Conservation (phyloP, 2,888 invertebrate genomes). For the Drosophila aldrichi region DNA sequence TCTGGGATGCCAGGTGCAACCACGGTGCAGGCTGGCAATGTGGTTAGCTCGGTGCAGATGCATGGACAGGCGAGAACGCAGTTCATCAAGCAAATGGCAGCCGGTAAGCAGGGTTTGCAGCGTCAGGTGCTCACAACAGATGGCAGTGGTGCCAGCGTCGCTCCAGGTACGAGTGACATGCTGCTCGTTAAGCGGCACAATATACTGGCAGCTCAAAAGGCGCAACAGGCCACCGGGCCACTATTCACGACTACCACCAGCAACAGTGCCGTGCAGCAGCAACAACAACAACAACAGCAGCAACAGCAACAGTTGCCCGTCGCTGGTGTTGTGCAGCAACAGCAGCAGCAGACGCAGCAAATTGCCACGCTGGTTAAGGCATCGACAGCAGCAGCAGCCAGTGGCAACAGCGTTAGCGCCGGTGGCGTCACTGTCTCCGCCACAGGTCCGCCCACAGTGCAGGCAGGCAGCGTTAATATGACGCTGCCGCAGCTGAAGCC, state of each 20-base stretch:
- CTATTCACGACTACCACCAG: constrained; percentile 86
- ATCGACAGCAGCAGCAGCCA: constrained; percentile 83
- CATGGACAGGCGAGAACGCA: constrained; percentile 84
- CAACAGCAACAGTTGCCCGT: constrained; percentile 66
- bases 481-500: constrained; percentile 84
- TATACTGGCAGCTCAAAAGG: constrained; percentile 83
- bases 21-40: constrained; percentile 71
- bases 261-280: constrained; percentile 33
- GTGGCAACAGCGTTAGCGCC: constrained; percentile 68
- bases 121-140: constrained; percentile 86
- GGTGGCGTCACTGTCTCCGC: constrained; percentile 82
- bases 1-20: constrained; percentile 79
- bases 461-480: constrained; percentile 83
- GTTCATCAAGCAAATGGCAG: constrained; percentile 84
- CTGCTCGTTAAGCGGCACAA: constrained; percentile 87
- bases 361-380: constrained; percentile 84
- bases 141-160: constrained; percentile 86
- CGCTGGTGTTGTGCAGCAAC: constrained; percentile 61
- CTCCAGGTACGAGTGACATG: constrained; percentile 86
- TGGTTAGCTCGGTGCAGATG: constrained; percentile 86
- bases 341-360: constrained; percentile 86
- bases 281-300: constrained; percentile 74
- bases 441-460: constrained; percentile 65
- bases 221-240: constrained; percentile 82
- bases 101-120: constrained; percentile 85